Evolutionary conservation across 2,888 invertebrate genomes (phyloP).

Genomic region (Lasioglossum figueresi): DNA sequence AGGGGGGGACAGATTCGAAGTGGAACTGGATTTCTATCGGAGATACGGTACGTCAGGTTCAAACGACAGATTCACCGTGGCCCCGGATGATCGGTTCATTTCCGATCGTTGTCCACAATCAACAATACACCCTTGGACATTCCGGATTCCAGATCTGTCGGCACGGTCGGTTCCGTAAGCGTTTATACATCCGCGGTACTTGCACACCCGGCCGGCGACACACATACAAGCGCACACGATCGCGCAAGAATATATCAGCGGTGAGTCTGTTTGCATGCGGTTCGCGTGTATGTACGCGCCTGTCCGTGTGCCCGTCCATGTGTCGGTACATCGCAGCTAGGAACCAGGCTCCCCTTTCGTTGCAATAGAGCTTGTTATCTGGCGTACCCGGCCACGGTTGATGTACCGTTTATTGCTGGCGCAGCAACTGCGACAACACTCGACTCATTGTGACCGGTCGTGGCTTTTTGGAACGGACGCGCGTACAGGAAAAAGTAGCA

Average conservation of each 20-base stretch:
- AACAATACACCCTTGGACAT: conserved; percentile 70
- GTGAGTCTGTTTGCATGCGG: conserved; percentile 13
- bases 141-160: conserved; percentile 64
- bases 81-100: conserved; percentile 77
- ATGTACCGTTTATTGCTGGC: conserved; percentile 72
- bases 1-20: conserved; percentile 36
- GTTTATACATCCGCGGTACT: conserved; percentile 46
- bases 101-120: conserved; percentile 76
- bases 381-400: conserved; percentile 54
- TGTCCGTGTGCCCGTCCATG: neutral
- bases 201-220: neutral
- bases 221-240: neutral
- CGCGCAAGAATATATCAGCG: conserved; percentile 9
- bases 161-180: conserved; percentile 53
- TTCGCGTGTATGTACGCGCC: neutral
- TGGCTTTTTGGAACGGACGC: conserved; percentile 49
- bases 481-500: conserved; percentile 27
- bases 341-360: conserved; percentile 46
- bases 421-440: conserved; percentile 58
- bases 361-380: conserved; percentile 74
- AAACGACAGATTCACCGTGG: conserved; percentile 63
- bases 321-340: conserved; percentile 33
- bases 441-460: conserved; percentile 48
- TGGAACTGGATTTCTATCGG: conserved; percentile 61
- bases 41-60: conserved; percentile 69